Percentiles rank a stretch among this genome's conserved stretches.
Evolutionary conservation across 1,140 invertebrate species (phyloP).

Genomic region (Cyphomyrmex costatus): DNA sequence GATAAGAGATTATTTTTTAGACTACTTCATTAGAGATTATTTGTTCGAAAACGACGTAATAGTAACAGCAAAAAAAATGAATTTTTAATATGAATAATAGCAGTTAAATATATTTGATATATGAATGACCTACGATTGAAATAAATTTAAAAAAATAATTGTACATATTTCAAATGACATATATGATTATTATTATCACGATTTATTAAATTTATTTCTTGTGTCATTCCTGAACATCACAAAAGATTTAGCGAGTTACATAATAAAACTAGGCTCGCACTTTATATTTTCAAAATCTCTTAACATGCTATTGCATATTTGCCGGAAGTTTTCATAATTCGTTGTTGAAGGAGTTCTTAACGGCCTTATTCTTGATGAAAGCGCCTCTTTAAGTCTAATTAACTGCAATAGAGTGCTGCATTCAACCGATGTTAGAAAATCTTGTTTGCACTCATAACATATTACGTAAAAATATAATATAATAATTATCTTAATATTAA

Average conservation of each 20-base stretch:
- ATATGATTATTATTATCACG: neutral
- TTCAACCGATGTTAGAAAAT: conserved; percentile 47
- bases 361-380: conserved; percentile 61
- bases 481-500: neutral
- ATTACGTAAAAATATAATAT: neutral
- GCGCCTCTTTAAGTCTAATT: conserved; percentile 72
- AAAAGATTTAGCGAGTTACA: neutral
- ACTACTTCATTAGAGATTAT: neutral
- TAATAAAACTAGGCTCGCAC: neutral
- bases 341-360: conserved; percentile 65
- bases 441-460: conserved; percentile 34
- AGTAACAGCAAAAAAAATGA: neutral
- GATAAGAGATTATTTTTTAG: neutral
- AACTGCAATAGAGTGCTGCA: conserved; percentile 59
- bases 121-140: no score
- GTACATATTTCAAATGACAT: neutral
- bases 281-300: conserved; percentile 25
- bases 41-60: neutral
- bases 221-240: neutral
- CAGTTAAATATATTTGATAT: no score
- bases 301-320: conserved; percentile 34
- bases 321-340: conserved; percentile 67
- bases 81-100: neutral
- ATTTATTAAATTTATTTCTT: conserved; percentile 2
- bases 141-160: neutral